Conservation (phyloP, 2,888 invertebrate genomes). For the Neocrepidodera transversa region DNA sequence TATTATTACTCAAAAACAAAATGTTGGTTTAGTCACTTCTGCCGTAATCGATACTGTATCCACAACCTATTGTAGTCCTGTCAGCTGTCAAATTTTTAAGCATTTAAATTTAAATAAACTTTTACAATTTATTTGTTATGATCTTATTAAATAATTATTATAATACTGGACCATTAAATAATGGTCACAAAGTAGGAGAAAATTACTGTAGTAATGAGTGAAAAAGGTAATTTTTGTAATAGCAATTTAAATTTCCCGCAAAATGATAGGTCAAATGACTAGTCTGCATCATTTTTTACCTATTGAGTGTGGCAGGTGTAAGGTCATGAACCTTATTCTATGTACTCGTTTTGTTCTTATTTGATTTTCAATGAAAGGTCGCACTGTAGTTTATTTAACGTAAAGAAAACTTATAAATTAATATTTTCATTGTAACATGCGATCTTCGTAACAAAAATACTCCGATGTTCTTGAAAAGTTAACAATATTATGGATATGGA, state of each 20-base stretch:
- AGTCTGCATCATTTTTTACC: constrained; percentile 53
- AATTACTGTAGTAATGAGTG: no score
- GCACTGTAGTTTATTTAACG: constrained; percentile 23
- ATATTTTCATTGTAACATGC: constrained; percentile 14
- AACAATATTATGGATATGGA: constrained; percentile 52
- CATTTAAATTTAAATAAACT: no score
- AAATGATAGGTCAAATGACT: constrained; percentile 48
- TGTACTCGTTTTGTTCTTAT: constrained; percentile 46
- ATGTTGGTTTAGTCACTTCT: no score
- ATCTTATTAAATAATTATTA: no score
- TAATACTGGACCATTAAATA: no score
- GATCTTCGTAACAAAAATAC: constrained; percentile 9
- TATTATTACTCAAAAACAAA: no score
- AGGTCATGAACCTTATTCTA: constrained; percentile 59
- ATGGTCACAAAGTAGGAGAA: no score
- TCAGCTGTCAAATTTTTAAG: no score
- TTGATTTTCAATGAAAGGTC: constrained; percentile 51
- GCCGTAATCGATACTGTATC: no score
- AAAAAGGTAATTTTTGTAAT: no score
- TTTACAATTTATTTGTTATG: no score
- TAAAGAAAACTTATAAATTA: constrained; percentile 15
- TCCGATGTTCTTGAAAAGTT: constrained; percentile 24
- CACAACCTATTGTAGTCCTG: no score
- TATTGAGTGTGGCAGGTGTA: constrained; percentile 61
- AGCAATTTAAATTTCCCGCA: constrained; percentile 34